Conservation (phyloP, 2,113 vertebrate species). For the Hystrix brachyura region DNA sequence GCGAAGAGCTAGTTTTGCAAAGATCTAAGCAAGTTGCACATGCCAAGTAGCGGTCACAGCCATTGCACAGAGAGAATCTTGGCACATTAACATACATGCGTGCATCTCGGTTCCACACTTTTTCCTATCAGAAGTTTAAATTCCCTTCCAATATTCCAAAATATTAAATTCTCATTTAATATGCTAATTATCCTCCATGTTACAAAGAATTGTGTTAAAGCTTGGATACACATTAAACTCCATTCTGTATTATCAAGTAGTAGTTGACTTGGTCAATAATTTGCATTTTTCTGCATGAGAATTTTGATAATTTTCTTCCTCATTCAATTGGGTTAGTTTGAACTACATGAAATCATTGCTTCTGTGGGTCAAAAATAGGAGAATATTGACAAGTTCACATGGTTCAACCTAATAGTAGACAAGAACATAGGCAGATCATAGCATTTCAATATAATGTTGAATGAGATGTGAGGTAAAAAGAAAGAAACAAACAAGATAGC, state of each 20-base stretch:
- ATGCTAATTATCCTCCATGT: constrained; percentile 64
- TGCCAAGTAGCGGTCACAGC: background rate
- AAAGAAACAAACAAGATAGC: constrained; percentile 59
- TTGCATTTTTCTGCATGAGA: constrained; percentile 63
- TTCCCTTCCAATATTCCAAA: constrained; percentile 68
- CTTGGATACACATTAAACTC: constrained; percentile 44
- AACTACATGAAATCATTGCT: background rate
- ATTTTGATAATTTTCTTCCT: constrained; percentile 69
- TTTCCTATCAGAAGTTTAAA: constrained; percentile 46
- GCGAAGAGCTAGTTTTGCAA: background rate
- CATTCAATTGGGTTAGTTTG: constrained; percentile 33
- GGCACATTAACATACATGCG: constrained; percentile 1
- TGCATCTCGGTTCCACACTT: background rate
- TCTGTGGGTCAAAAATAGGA: background rate
- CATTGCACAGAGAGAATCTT: constrained; percentile 20
- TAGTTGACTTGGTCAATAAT: constrained; percentile 69
- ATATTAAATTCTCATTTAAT: constrained; percentile 74
- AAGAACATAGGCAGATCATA: background rate
- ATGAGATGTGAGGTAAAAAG: constrained; percentile 30
- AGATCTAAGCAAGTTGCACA: background rate
- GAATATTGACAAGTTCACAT: background rate
- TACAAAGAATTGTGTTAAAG: constrained; percentile 56
- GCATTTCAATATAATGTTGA: constrained; percentile 34
- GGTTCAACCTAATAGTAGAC: background rate
- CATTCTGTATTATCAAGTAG: constrained; percentile 52